Conservation (phyloP, 2,797 vertebrate species). For the Manis crassicaudata region DNA sequence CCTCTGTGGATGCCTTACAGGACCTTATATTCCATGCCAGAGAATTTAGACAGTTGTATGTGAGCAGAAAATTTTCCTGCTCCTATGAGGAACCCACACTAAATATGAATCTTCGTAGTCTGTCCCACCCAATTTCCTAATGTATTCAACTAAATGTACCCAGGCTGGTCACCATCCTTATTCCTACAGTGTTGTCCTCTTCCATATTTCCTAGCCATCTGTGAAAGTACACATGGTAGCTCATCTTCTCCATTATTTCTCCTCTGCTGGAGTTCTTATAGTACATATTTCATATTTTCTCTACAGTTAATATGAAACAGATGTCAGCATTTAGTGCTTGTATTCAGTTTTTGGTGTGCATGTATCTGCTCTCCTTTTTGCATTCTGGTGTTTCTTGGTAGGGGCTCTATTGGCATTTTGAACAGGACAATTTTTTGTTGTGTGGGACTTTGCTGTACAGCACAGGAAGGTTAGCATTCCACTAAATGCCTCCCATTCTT, state of each 20-base stretch:
- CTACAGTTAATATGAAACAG: slow-evolving; percentile 49
- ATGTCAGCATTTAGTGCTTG: slow-evolving; percentile 3
- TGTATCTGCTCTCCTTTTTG: slow-evolving; percentile 39
- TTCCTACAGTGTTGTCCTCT: background rate
- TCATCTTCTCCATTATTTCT: slow-evolving; percentile 38
- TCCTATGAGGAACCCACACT: background rate
- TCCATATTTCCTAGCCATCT: background rate
- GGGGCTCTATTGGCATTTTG: slow-evolving; percentile 30
- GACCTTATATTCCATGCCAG: background rate
- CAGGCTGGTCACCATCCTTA: background rate
- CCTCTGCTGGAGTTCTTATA: slow-evolving; percentile 30
- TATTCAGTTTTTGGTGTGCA: background rate
- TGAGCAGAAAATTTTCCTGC: background rate
- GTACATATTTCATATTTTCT: slow-evolving; percentile 51
- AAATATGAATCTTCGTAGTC: background rate
- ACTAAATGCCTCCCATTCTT: background rate
- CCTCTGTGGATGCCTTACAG: background rate
- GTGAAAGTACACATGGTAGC: background rate
- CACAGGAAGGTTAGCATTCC: background rate
- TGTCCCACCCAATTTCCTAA: slow-evolving; percentile 26
- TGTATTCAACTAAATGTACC: background rate
- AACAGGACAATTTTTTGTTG: slow-evolving; percentile 32
- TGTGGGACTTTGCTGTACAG: background rate
- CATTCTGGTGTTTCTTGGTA: slow-evolving; percentile 18
- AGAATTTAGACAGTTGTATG: background rate